These are phyloP conservation scores for Bombus ignitus DNA, from an alignment of 1,140 invertebrate species.

Conservation along the genomic window DNA sequence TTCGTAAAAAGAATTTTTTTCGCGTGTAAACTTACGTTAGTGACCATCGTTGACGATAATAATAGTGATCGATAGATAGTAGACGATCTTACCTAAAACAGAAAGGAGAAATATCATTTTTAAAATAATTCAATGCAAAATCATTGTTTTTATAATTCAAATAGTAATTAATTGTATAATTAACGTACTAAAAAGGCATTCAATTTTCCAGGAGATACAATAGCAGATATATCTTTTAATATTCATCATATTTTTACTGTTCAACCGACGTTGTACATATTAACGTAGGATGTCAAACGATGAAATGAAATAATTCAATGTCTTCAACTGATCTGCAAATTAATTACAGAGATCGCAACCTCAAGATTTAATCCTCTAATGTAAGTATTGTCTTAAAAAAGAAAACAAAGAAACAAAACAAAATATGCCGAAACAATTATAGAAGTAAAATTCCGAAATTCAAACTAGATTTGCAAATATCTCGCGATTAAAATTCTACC, in stretches of 20 bases:
- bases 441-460: background rate
- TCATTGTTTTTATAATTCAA: background rate
- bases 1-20: no score
- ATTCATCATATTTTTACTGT: background rate
- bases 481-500: background rate
- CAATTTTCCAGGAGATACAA: background rate
- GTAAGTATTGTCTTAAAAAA: background rate
- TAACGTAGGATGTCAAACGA: no score
- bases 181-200: background rate
- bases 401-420: no score
- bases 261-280: background rate
- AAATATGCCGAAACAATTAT: background rate
- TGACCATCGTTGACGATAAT: background rate
- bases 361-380: background rate
- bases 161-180: background rate
- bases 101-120: background rate
- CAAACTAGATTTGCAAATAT: background rate
- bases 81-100: constrained; percentile 32
- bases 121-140: background rate
- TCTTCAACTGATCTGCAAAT: no score
- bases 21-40: constrained; percentile 24
- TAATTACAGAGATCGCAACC: background rate
- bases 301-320: no score
- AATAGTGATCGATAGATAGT: background rate
- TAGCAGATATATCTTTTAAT: background rate